Evolutionary conservation across 2,888 invertebrate species (phyloP).

Genomic region (Erebia aethiops): DNA sequence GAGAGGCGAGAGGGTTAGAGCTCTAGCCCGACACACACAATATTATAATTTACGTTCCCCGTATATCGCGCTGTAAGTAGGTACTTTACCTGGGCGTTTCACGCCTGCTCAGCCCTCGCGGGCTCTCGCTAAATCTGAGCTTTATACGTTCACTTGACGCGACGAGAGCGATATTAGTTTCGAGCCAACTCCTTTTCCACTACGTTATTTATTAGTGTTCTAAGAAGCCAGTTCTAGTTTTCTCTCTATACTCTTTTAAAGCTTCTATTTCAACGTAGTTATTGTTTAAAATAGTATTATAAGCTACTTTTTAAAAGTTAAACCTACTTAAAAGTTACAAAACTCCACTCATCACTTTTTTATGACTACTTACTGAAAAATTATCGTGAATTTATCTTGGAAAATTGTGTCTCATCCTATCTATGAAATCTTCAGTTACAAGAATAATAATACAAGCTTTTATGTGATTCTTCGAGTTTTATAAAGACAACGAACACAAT

Average conservation of each 20-base stretch:
- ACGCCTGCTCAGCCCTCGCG: slow-evolving; percentile 76
- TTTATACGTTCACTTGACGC: slow-evolving; percentile 83
- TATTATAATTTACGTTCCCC: slow-evolving; percentile 83
- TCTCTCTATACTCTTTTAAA: slow-evolving; percentile 1
- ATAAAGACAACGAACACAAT: too few species aligned
- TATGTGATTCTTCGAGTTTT: too few species aligned
- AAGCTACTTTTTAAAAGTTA: too few species aligned
- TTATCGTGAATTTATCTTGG: not conserved
- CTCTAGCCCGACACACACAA: slow-evolving; percentile 72
- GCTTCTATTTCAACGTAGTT: slow-evolving; percentile 5
- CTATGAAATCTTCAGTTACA: too few species aligned
- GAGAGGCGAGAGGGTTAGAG: slow-evolving; percentile 69
- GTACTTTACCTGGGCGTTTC: slow-evolving; percentile 81
- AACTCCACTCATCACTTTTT: not conserved
- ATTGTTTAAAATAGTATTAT: not conserved
- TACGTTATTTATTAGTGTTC: slow-evolving; percentile 80
- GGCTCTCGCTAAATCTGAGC: slow-evolving; percentile 81
- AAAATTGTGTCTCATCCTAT: not conserved
- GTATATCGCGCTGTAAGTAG: slow-evolving; percentile 82
- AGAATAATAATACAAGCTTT: too few species aligned
- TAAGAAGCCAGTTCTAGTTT: slow-evolving; percentile 42
- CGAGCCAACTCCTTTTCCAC: slow-evolving; percentile 76
- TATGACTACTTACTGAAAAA: not conserved
- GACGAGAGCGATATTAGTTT: slow-evolving; percentile 82
- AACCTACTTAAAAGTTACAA: too few species aligned